phyloP scores from a whole-genome alignment of 2,797 vertebrate species.

The Pipistrellus pygmaeus region DNA sequence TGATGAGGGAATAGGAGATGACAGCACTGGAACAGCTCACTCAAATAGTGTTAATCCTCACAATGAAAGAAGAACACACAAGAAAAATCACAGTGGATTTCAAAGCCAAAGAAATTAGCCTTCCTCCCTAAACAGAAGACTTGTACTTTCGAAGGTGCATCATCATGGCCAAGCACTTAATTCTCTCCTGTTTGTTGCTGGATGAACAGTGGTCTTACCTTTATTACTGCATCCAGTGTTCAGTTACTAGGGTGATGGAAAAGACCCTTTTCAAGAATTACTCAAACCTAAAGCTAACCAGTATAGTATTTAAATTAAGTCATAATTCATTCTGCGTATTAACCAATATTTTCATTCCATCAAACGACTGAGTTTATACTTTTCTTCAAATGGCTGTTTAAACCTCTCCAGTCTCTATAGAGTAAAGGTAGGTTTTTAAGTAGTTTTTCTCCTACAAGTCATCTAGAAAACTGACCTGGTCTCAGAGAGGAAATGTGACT shows the following conservation, averaged over 20 bases:
- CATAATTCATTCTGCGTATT: neutral
- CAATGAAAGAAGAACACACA: neutral
- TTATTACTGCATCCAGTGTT: constrained; percentile 14
- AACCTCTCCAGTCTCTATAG: neutral
- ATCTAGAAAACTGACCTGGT: constrained; percentile 23
- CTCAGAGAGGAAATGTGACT: neutral
- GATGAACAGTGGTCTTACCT: neutral
- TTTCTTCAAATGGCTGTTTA: constrained; percentile 36
- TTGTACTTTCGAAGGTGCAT: neutral
- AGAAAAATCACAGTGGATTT: neutral
- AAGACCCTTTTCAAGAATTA: constrained; percentile 48
- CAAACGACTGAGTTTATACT: neutral
- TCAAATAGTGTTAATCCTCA: neutral
- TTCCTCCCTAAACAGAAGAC: neutral
- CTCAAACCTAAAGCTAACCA: constrained; percentile 53
- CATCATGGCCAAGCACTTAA: neutral
- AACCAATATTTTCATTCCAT: constrained; percentile 53
- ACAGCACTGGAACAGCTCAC: neutral
- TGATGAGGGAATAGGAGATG: constrained; percentile 43
- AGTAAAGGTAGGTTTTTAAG: neutral
- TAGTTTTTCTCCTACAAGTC: neutral
- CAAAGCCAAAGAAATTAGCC: neutral
- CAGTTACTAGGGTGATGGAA: neutral
- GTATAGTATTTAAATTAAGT: constrained; percentile 50
- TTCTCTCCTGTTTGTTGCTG: neutral